phyloP scores from a whole-genome alignment of 2,888 invertebrate species.

The Microctonus aethiopoides region DNA sequence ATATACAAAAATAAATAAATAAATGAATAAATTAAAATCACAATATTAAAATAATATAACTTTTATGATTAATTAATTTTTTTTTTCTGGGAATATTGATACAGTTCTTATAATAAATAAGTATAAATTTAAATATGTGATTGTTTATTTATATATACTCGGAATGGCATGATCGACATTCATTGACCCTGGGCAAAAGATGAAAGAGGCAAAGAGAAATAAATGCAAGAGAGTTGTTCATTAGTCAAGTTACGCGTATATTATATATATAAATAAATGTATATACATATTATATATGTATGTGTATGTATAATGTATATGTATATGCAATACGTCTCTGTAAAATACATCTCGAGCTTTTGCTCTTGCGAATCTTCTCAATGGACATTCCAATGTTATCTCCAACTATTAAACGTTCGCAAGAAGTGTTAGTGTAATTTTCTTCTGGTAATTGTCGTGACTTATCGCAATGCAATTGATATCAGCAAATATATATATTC shows the following conservation, averaged over 20 bases:
- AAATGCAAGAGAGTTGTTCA: conserved; percentile 3
- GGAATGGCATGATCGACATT: conserved; percentile 44
- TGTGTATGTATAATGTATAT: too few relatives aligned
- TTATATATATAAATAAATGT: not conserved
- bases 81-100: not conserved
- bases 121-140: not conserved
- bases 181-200: conserved; percentile 39
- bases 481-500: not conserved
- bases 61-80: conserved; percentile 8
- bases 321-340: not conserved
- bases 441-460: conserved; percentile 27
- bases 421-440: conserved; percentile 10
- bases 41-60: not conserved
- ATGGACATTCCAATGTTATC: conserved; percentile 31
- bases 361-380: conserved; percentile 24
- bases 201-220: not conserved
- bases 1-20: too few relatives aligned
- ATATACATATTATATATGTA: too few relatives aligned
- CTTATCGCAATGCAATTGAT: conserved; percentile 17
- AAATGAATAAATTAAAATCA: too few relatives aligned
- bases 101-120: not conserved
- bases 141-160: conserved; percentile 6
- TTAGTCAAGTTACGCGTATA: conserved; percentile 26
- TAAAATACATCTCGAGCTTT: not conserved
- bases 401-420: conserved; percentile 15